phyloP scores from a whole-genome alignment of 2,797 vertebrate species.

The Sebastiscus albofasciatus region DNA sequence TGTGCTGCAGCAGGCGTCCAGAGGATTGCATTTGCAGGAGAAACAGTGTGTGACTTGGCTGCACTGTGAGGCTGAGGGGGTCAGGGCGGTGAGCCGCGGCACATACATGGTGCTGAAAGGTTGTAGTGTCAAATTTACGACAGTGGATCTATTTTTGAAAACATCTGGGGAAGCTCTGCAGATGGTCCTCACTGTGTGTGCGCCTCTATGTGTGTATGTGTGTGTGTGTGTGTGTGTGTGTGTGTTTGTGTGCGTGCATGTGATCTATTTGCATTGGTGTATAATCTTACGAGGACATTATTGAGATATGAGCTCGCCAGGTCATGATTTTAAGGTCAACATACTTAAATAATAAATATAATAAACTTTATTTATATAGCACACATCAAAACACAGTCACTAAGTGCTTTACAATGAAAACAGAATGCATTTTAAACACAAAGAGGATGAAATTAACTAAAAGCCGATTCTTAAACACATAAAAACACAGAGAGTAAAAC shows the following conservation, averaged over 20 bases:
- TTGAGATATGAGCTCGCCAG: background rate
- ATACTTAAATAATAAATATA: background rate
- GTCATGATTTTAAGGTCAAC: background rate
- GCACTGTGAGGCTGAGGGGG: background rate
- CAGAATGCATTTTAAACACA: too few species aligned
- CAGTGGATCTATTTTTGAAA: slow-evolving; percentile 59
- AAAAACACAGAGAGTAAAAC: too few species aligned
- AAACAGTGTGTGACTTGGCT: slow-evolving; percentile 33
- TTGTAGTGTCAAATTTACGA: slow-evolving; percentile 34
- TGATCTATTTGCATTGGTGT: slow-evolving; percentile 3
- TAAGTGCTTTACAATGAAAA: too few species aligned
- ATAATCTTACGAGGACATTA: slow-evolving; percentile 23
- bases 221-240: too few species aligned
- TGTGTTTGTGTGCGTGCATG: background rate
- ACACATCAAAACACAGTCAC: too few species aligned
- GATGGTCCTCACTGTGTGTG: background rate
- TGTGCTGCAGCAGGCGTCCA: background rate
- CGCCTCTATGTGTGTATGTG: too few species aligned
- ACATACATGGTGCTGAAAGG: slow-evolving; percentile 36
- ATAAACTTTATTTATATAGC: too few species aligned
- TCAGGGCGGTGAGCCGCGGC: background rate
- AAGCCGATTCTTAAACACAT: too few species aligned
- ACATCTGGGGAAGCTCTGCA: slow-evolving; percentile 48
- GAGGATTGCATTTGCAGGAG: background rate
- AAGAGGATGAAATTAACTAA: too few species aligned